Evolutionary conservation across 1,140 invertebrate genomes (phyloP).

Genomic region (Drosophila fuyamai): DNA sequence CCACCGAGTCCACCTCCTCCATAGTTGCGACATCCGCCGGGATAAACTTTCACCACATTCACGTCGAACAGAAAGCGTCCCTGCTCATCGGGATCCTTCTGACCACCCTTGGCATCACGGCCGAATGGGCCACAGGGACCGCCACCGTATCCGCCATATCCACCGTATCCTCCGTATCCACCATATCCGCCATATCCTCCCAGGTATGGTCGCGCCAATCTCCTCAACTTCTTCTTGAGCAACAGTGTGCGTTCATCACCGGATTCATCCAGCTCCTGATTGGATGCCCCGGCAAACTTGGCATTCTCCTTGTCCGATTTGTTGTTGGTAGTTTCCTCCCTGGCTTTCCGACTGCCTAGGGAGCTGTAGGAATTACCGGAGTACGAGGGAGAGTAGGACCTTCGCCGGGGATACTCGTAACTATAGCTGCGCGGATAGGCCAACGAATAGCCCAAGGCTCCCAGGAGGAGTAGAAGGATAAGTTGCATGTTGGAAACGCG

Average conservation of each 20-base stretch:
- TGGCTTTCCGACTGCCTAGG: slow-evolving; percentile 39
- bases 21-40: slow-evolving; percentile 55
- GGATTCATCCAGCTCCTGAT: slow-evolving; percentile 72
- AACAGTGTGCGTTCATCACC: slow-evolving; percentile 56
- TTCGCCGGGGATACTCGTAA: slow-evolving; percentile 28
- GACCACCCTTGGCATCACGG: slow-evolving; percentile 53
- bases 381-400: slow-evolving; percentile 21
- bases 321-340: slow-evolving; percentile 43
- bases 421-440: slow-evolving; percentile 58
- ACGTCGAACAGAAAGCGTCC: slow-evolving; percentile 77
- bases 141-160: slow-evolving; percentile 38
- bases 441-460: slow-evolving; percentile 37
- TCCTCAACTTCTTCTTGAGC: slow-evolving; percentile 69
- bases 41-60: slow-evolving; percentile 79
- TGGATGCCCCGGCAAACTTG: slow-evolving; percentile 72
- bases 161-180: slow-evolving; percentile 22
- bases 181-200: slow-evolving; percentile 43
- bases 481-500: slow-evolving; percentile 46
- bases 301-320: slow-evolving; percentile 73
- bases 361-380: slow-evolving; percentile 14
- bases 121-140: slow-evolving; percentile 68
- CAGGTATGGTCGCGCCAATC: slow-evolving; percentile 40
- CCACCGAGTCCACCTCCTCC: slow-evolving; percentile 45
- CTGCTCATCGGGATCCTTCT: slow-evolving; percentile 66
- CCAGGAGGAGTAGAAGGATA: slow-evolving; percentile 48